Percentiles rank a stretch among this genome's conserved stretches.
phyloP scores from a whole-genome alignment of 1,140 invertebrate genomes.

The Drosophila melanica region DNA sequence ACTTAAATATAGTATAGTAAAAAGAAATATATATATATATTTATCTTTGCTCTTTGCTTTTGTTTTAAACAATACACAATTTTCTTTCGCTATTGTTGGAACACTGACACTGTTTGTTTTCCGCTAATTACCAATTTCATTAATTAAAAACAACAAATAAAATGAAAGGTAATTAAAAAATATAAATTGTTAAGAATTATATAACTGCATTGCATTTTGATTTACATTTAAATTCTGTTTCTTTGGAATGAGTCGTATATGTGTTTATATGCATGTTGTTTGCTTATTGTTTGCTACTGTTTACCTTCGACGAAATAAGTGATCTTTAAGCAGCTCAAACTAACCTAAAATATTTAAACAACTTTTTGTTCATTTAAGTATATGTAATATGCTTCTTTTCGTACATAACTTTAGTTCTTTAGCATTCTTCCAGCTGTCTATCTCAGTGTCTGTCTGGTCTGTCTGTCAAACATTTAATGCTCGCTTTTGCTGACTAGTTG shows the following conservation, averaged over 20 bases:
- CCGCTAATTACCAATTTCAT: conserved; percentile 36
- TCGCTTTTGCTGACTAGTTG: conserved; percentile 70
- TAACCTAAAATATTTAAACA: conserved; percentile 23
- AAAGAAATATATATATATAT: conserved; percentile 38
- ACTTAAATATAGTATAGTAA: conserved; percentile 34
- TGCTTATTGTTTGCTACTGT: conserved; percentile 29
- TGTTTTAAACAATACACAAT: conserved; percentile 30
- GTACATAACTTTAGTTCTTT: conserved; percentile 36
- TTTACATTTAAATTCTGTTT: conserved; percentile 78
- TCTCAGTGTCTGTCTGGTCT: conserved; percentile 18
- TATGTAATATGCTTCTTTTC: conserved; percentile 1
- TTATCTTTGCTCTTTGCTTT: conserved; percentile 53
- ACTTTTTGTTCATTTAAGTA: neutral
- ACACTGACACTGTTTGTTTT: conserved; percentile 34
- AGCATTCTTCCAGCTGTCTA: conserved; percentile 51
- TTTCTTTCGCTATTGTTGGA: conserved; percentile 23
- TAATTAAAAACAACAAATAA: conserved; percentile 6
- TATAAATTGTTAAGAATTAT: conserved; percentile 26
- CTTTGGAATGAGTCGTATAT: conserved; percentile 84
- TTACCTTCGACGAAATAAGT: conserved; percentile 60
- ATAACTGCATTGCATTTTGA: conserved; percentile 36
- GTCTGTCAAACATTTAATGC: conserved; percentile 19
- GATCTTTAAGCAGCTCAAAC: conserved; percentile 71
- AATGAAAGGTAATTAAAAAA: conserved; percentile 1
- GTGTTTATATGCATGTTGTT: conserved; percentile 41